A percentile compares a stretch with the other conserved stretches of the same genome.
Conservation (phyloP, 2,888 invertebrate species). For the Escarpia spicata region DNA sequence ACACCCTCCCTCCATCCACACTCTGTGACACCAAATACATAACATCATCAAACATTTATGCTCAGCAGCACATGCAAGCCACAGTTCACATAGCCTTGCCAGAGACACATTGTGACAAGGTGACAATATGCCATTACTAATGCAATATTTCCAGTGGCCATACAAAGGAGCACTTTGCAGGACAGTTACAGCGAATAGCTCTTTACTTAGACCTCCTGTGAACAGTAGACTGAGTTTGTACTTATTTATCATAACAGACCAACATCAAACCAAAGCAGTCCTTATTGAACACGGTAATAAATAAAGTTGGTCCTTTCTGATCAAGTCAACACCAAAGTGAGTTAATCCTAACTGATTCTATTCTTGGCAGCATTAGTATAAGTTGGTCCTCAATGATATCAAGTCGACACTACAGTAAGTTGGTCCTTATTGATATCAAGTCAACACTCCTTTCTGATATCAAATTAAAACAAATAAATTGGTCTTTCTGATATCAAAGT, state of each 20-base stretch:
- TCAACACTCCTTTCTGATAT: too few relatives aligned
- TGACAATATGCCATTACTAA: not conserved
- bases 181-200: not conserved
- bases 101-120: not conserved
- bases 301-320: not conserved
- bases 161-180: constrained; percentile 6
- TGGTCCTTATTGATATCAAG: too few relatives aligned
- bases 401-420: too few relatives aligned
- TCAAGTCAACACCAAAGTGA: not conserved
- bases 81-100: not conserved
- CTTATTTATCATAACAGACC: not conserved
- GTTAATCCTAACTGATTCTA: too few relatives aligned
- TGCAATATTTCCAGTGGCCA: not conserved
- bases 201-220: not conserved
- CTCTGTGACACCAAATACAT: not conserved
- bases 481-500: too few relatives aligned
- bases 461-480: too few relatives aligned
- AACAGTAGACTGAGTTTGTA: not conserved
- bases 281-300: too few relatives aligned
- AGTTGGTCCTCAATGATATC: too few relatives aligned
- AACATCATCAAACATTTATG: not conserved
- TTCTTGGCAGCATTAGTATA: too few relatives aligned
- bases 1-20: not conserved
- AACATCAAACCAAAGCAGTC: not conserved
- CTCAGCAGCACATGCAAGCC: not conserved